Base-by-base conservation (phyloP, 2,797 vertebrate genomes). In the Sebastes alutus region DNA sequence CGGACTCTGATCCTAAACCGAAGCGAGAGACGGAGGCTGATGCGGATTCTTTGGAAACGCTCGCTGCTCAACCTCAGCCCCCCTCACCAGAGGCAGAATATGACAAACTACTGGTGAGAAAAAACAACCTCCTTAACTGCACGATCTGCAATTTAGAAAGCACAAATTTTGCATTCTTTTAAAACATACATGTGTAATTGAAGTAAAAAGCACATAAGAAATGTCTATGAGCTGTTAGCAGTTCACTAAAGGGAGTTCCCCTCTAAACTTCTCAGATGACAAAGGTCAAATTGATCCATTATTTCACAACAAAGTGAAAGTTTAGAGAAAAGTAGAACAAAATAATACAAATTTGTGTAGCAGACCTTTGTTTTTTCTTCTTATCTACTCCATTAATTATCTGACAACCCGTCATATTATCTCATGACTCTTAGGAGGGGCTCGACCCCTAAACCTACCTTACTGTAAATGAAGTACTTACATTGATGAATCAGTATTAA, bases 81-180 rank as follows among this genome's bases (percentile, higher is more conserved):
- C 94, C 95, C 2, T 96, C 95, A 46, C 95, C 95, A 18, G 96
- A 97, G 62, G 93, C 96, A 6, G 96, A 97, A 74, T 97, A 96
- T 72, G 96, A 96, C 92, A 96, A 96, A 89, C 93, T 96, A 10
- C 86, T 95, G 95, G 96, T 96, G 85, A 93, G 94, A 33, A 30
- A 59, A 32, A 38, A 64, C 2, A 46, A 13, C 25, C 54, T 33
- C 6, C 2, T 61, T 33, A 3, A 30, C 20, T 54, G n/a, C 29
- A n/a, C 1, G 22, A 54, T 52, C 18, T 33, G 22, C 4, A 16
- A 10, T 58, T 38, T 70, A 2, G 5, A 62, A 78, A 33, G 10
- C 7, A 10, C 12, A 16, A 0, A 13, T 55, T 42, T 3, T 18
- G 10, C 20, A 2, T 12, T 77, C 14, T 27, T 32, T 78, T 7